These are phyloP conservation scores for Pogonocichla stellata DNA, from an alignment of 2,113 vertebrate species.

Conservation along the genomic window DNA sequence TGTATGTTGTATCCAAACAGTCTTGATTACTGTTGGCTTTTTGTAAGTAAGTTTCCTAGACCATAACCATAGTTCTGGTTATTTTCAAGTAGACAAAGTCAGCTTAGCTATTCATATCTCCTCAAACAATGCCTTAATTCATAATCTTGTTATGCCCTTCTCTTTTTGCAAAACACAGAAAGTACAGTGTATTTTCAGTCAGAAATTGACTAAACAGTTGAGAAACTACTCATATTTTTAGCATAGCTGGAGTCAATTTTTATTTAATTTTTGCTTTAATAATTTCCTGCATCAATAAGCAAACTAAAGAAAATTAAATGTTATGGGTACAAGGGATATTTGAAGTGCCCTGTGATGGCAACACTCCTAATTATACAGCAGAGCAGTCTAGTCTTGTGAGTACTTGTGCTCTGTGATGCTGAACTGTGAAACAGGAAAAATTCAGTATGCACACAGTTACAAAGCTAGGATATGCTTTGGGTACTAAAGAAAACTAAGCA, in stretches of 20 bases:
- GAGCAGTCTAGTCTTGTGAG: background rate
- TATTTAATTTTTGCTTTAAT: background rate
- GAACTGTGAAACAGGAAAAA: background rate
- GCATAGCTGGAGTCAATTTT: background rate
- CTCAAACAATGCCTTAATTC: background rate
- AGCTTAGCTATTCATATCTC: background rate
- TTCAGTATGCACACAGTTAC: background rate
- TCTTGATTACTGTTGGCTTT: background rate
- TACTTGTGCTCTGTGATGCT: background rate
- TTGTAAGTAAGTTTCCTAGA: background rate
- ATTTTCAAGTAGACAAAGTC: background rate
- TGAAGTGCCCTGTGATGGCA: background rate
- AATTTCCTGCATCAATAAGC: conserved; percentile 16
- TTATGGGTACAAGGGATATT: background rate
- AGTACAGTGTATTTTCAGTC: background rate
- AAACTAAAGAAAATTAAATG: conserved; percentile 38
- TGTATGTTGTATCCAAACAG: background rate
- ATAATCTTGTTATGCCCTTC: background rate
- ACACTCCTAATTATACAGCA: background rate
- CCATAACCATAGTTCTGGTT: background rate
- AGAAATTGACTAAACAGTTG: background rate
- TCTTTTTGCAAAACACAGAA: background rate
- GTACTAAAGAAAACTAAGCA: background rate
- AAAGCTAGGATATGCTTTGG: background rate
- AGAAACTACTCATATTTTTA: background rate